Conservation (phyloP, 2,113 vertebrate genomes). For the Phylloscopus whistleri region DNA sequence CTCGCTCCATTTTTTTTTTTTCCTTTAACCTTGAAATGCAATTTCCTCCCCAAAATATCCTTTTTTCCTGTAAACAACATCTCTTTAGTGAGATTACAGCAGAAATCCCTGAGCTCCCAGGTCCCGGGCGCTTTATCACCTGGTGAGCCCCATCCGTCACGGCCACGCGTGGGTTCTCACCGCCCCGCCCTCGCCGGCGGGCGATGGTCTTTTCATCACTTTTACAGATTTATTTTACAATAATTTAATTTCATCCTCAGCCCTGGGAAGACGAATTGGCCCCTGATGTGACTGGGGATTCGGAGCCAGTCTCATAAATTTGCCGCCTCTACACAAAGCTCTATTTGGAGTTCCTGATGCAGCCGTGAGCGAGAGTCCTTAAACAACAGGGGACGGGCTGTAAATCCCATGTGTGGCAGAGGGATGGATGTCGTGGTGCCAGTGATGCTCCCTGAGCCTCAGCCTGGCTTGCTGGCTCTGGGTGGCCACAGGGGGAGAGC, state of each 20-base stretch:
- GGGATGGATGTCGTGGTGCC: background rate
- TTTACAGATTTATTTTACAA: constrained; percentile 72
- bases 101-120: background rate
- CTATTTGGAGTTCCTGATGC: background rate
- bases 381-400: background rate
- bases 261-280: constrained; percentile 67
- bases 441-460: background rate
- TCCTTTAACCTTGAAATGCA: constrained; percentile 64
- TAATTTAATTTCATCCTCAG: constrained; percentile 74
- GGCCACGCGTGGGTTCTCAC: background rate
- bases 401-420: accelerated
- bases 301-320: constrained; percentile 64
- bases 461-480: background rate
- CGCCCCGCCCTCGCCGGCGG: background rate
- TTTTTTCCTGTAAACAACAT: constrained; percentile 63
- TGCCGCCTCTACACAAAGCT: constrained; percentile 35
- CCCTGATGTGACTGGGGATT: constrained; percentile 52
- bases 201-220: constrained; percentile 60
- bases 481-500: background rate
- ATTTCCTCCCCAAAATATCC: constrained; percentile 54
- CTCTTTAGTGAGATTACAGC: constrained; percentile 60
- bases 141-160: constrained; percentile 35
- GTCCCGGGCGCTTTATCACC: background rate
- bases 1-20: background rate
- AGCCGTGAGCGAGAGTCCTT: background rate